A percentile compares a stretch with the other conserved stretches of the same genome.
These are phyloP conservation scores for Cavia aperea DNA, from an alignment of 2,113 vertebrate genomes.

Conservation along the genomic window DNA sequence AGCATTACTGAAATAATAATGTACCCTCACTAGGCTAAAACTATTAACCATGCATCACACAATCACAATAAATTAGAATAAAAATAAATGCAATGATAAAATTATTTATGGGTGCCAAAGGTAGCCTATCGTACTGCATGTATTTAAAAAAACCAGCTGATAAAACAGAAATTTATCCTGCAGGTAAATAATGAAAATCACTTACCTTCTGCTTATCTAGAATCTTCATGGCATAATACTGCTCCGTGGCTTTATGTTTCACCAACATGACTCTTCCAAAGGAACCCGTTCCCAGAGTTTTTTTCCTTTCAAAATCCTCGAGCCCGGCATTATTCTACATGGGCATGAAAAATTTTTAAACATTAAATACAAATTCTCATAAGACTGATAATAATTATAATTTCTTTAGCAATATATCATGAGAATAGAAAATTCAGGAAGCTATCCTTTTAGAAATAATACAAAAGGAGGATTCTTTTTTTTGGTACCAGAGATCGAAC, in stretches of 20 bases:
- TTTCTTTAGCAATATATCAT: neutral
- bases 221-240: constrained; percentile 99
- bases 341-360: constrained; percentile 34
- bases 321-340: constrained; percentile 91
- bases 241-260: constrained; percentile 95
- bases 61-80: constrained; percentile 33
- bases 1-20: constrained; percentile 28
- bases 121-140: neutral
- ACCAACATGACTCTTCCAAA: constrained; percentile 99
- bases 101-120: neutral
- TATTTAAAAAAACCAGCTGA: neutral
- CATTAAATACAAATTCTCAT: constrained; percentile 4
- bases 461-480: neutral
- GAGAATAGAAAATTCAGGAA: constrained; percentile 6
- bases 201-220: constrained; percentile 98
- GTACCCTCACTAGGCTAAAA: neutral
- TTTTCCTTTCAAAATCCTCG: constrained; percentile 97
- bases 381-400: neutral
- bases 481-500: too few species aligned
- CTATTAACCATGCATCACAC: neutral
- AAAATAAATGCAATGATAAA: constrained; percentile 29
- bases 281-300: constrained; percentile 97
- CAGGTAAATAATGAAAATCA: constrained; percentile 41
- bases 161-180: constrained; percentile 14
- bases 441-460: constrained; percentile 38